Conservation (phyloP, 2,888 invertebrate species). For the Athrips mouffetella region DNA sequence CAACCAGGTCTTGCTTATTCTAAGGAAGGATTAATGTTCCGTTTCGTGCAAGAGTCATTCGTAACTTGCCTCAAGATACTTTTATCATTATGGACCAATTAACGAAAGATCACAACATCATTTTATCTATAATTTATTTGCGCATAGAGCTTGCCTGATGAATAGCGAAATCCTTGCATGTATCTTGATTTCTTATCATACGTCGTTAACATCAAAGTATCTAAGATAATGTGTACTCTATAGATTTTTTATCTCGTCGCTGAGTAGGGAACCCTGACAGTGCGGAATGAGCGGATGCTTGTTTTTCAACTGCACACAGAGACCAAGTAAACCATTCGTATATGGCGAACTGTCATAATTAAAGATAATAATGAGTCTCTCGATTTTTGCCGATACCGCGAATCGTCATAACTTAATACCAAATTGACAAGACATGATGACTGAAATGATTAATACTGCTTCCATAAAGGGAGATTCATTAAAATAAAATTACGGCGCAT, state of each 20-base stretch:
- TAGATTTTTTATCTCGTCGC: conserved; percentile 54
- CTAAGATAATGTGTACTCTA: conserved; percentile 52
- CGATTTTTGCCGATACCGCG: conserved; percentile 57
- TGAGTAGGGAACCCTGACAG: conserved; percentile 45
- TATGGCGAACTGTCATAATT: conserved; percentile 76
- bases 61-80: background rate
- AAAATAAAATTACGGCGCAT: conserved; percentile 18
- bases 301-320: conserved; percentile 54
- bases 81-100: conserved; percentile 6
- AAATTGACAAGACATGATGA: conserved; percentile 46
- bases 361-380: conserved; percentile 68
- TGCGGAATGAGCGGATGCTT: conserved; percentile 48
- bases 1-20: background rate
- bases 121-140: conserved; percentile 4
- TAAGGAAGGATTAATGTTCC: background rate
- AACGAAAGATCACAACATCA: background rate
- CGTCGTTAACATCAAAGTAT: conserved; percentile 42
- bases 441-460: conserved; percentile 40
- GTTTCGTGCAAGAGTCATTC: background rate
- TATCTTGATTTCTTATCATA: conserved; percentile 34
- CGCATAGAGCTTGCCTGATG: conserved; percentile 2
- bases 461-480: conserved; percentile 33
- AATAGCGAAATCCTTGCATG: conserved; percentile 3
- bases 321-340: conserved; percentile 63
- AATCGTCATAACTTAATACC: conserved; percentile 69